phyloP scores from a whole-genome alignment of 2,797 vertebrate genomes.

The Cetoscarus ocellatus region DNA sequence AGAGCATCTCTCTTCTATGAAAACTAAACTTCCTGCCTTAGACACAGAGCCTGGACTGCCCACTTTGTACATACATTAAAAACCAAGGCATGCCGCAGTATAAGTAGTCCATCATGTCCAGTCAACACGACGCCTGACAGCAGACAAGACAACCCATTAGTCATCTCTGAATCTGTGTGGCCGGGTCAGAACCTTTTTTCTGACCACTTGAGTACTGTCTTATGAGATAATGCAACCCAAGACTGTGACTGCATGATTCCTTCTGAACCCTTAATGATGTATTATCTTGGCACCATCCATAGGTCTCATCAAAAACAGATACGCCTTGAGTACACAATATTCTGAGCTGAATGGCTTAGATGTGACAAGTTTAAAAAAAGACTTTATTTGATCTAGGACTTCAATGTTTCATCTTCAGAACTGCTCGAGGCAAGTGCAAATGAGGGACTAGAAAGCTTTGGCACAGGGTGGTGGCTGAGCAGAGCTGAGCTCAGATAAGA shows the following conservation, averaged over 20 bases:
- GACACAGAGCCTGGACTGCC: neutral
- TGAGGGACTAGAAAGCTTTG: constrained; percentile 1
- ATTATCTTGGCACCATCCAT: neutral
- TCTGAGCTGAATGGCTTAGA: neutral
- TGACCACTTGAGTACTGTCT: neutral
- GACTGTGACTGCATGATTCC: neutral
- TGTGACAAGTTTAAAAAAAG: neutral
- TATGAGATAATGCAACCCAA: neutral
- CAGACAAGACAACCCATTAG: constrained; percentile 8
- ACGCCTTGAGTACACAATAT: neutral
- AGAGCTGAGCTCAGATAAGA: constrained; percentile 12
- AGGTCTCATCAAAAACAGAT: neutral
- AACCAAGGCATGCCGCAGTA: neutral
- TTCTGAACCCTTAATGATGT: neutral
- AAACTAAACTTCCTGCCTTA: neutral
- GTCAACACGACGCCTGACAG: neutral
- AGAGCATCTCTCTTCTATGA: neutral
- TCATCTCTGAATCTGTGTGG: neutral
- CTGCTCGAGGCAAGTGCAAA: constrained; percentile 24
- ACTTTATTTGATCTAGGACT: neutral
- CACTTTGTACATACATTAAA: neutral
- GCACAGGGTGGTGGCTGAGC: constrained; percentile 3
- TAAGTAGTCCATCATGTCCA: neutral
- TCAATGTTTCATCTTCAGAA: constrained; percentile 1
- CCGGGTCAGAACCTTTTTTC: neutral